phyloP scores from a whole-genome alignment of 2,888 invertebrate genomes.

The Tolmerus cingulatus region DNA sequence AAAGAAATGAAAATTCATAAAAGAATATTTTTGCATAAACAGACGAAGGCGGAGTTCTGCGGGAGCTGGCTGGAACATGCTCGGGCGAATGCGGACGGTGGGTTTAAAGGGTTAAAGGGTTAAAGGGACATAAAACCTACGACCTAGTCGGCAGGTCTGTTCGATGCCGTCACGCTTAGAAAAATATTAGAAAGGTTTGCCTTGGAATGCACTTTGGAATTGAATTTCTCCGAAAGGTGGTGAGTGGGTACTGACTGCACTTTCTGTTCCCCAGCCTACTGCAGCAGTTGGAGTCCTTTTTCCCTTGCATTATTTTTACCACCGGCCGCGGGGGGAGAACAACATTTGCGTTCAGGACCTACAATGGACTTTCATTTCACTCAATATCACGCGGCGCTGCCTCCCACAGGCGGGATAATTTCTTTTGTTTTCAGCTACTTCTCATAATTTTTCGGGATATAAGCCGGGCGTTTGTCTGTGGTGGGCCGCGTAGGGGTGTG shows the following conservation, averaged over 20 bases:
- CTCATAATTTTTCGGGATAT: slow-evolving; percentile 31
- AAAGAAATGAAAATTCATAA: slow-evolving; percentile 25
- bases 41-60: neutral
- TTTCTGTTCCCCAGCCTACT: neutral
- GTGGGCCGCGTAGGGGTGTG: neutral
- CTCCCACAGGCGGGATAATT: slow-evolving; percentile 16
- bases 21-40: slow-evolving; percentile 35
- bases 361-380: slow-evolving; percentile 30
- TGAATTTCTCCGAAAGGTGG: neutral
- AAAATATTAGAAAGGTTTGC: neutral
- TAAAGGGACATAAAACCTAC: neutral
- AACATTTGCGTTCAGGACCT: neutral
- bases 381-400: slow-evolving; percentile 31
- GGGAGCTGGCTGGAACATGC: neutral
- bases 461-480: neutral
- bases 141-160: neutral
- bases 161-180: neutral
- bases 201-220: neutral
- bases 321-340: neutral
- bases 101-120: neutral
- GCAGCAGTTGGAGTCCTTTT: neutral
- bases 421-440: slow-evolving; percentile 27
- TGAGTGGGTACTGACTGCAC: neutral
- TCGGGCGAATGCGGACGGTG: neutral
- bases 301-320: neutral